These are phyloP conservation scores for Adelges cooleyi DNA, from an alignment of 1,140 invertebrate species.

Conservation along the genomic window DNA sequence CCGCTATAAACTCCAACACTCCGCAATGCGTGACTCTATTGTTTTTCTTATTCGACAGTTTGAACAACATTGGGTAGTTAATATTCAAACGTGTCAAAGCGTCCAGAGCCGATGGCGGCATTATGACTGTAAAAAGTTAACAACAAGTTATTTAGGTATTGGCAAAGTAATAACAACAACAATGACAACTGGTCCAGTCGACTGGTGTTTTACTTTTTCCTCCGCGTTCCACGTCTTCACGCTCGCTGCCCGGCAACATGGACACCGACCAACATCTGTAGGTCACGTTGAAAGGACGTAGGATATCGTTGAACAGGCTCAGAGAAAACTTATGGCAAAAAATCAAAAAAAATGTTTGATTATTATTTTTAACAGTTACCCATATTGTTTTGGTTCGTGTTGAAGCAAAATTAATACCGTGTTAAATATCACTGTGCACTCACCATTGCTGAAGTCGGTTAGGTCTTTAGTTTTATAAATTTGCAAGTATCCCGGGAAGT, in stretches of 20 bases:
- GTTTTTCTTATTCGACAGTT: conserved; percentile 78
- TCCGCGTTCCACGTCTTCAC: conserved; percentile 91
- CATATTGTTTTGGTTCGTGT: no score
- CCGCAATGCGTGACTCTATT: conserved; percentile 89
- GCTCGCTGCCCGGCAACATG: conserved; percentile 86
- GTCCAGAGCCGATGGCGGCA: conserved; percentile 93
- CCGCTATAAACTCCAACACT: conserved; percentile 96
- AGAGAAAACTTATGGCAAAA: background rate
- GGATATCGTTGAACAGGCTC: conserved; percentile 62
- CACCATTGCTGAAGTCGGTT: no score
- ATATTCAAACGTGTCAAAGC: conserved; percentile 88
- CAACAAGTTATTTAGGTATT: no score
- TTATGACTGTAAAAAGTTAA: conserved; percentile 80
- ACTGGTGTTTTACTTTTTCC: conserved; percentile 85
- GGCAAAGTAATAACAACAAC: no score
- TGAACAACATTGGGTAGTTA: conserved; percentile 98
- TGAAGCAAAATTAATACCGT: no score
- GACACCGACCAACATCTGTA: conserved; percentile 90
- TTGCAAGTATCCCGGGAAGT: no score
- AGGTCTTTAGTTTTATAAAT: no score
- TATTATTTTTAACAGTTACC: no score
- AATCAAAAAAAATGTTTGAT: no score
- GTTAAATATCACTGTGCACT: no score
- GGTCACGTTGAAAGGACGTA: conserved; percentile 66
- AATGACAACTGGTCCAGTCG: no score